Conservation (phyloP, 2,113 vertebrate species). For the Mustelus asterias region DNA sequence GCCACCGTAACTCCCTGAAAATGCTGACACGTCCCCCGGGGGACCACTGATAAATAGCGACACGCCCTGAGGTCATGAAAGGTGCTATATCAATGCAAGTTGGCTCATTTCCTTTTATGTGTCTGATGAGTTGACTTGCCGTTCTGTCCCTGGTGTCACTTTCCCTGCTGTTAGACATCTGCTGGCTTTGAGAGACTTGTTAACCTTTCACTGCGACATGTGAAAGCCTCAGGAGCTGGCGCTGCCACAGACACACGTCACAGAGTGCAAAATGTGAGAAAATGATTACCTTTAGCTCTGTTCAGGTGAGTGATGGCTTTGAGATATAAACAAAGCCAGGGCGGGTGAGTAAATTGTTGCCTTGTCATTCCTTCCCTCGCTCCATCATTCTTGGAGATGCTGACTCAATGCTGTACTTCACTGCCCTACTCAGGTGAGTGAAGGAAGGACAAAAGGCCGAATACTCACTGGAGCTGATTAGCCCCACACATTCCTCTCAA, state of each 20-base stretch:
- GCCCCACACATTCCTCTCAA: background rate
- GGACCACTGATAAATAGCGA: background rate
- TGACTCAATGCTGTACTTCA: background rate
- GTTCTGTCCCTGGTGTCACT: background rate
- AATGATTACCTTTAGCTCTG: background rate
- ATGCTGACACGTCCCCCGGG: background rate
- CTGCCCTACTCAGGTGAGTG: background rate
- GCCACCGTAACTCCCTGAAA: background rate
- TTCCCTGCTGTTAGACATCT: background rate
- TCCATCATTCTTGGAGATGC: background rate
- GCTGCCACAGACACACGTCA: background rate
- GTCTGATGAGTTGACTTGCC: background rate
- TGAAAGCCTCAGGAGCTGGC: background rate
- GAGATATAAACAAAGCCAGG: background rate
- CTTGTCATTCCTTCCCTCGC: background rate
- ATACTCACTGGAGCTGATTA: background rate
- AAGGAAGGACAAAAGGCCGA: too few species aligned
- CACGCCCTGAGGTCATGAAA: background rate
- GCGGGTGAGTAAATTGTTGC: background rate
- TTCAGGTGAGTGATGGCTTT: background rate
- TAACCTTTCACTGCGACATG: background rate
- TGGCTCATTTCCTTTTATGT: background rate
- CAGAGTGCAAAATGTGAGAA: background rate
- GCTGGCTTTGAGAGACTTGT: background rate
- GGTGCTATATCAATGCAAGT: background rate